phyloP scores from a whole-genome alignment of 1,140 invertebrate genomes.

The Papilio polyxenes region DNA sequence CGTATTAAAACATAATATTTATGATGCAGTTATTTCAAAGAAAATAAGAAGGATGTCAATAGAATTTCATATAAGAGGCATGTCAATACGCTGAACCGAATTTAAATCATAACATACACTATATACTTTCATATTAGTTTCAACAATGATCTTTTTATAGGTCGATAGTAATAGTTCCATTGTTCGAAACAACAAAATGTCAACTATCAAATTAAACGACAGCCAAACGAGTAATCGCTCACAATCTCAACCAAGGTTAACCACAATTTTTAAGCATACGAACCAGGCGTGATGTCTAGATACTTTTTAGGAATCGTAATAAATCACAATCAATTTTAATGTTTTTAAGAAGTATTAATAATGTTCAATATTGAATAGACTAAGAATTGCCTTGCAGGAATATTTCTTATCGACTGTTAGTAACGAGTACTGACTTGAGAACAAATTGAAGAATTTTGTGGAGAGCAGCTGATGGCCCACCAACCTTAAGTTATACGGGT shows the following conservation, averaged over 20 bases:
- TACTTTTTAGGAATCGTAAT: not conserved
- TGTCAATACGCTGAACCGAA: too few relatives aligned
- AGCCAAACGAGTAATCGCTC: conserved; percentile 1
- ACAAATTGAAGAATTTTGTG: too few relatives aligned
- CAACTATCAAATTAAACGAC: conserved; percentile 2
- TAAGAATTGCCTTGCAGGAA: not conserved
- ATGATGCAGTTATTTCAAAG: too few relatives aligned
- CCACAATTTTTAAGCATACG: conserved; percentile 5
- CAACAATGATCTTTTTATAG: not conserved
- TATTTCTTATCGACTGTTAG: not conserved
- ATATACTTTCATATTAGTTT: not conserved
- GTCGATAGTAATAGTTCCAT: not conserved
- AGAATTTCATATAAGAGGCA: too few relatives aligned
- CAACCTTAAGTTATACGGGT: not conserved
- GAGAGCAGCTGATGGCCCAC: too few relatives aligned
- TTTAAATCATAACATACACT: too few relatives aligned
- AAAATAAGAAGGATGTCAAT: too few relatives aligned
- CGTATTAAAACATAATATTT: too few relatives aligned
- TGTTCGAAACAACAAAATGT: conserved; percentile 8
- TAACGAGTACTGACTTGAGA: not conserved
- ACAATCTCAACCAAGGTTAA: conserved; percentile 22
- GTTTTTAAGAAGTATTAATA: not conserved
- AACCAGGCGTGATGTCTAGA: not conserved
- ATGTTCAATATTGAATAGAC: not conserved
- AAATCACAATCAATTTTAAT: not conserved